Conservation (phyloP, 2,113 vertebrate species). For the Oryzias curvinotus region DNA sequence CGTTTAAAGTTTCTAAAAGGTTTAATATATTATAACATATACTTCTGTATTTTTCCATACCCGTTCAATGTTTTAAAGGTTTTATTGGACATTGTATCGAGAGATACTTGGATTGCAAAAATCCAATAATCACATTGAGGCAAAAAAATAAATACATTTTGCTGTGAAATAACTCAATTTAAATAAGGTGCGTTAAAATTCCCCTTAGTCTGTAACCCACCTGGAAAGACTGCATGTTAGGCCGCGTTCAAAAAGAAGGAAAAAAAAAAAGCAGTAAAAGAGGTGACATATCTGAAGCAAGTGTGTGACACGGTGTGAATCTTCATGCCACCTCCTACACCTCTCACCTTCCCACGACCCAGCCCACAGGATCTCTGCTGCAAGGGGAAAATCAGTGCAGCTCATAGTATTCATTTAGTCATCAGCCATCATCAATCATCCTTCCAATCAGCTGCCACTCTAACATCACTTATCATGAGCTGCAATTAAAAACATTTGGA, state of each 20-base stretch:
- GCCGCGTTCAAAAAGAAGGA: conserved; percentile 3
- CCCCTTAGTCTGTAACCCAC: too few relatives aligned
- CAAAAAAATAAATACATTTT: too few relatives aligned
- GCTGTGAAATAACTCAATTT: too few relatives aligned
- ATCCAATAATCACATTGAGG: too few relatives aligned
- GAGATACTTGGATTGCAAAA: too few relatives aligned
- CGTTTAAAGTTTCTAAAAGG: too few relatives aligned
- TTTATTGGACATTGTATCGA: too few relatives aligned
- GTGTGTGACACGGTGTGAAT: conserved; percentile 64
- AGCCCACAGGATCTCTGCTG: conserved; percentile 47
- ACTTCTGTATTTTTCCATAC: too few relatives aligned
- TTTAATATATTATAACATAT: too few relatives aligned
- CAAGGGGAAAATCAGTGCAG: conserved; percentile 26
- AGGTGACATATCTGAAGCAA: conserved; percentile 50
- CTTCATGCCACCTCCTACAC: conserved; percentile 63
- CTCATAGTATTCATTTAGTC: conserved; percentile 48
- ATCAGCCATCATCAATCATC: conserved; percentile 49
- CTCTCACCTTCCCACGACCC: conserved; percentile 66
- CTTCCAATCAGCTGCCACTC: conserved; percentile 18
- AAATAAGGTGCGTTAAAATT: too few relatives aligned
- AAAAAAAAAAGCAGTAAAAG: conserved; percentile 9
- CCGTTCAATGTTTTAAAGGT: too few relatives aligned
- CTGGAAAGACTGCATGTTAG: too few relatives aligned
- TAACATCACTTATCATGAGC: background rate
- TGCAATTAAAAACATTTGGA: conserved; percentile 3